Evolutionary conservation across 2,797 vertebrate genomes (phyloP), one percentile per base, ranked within the genome.

Genomic region (Aplochiton taeniatus): DNA sequence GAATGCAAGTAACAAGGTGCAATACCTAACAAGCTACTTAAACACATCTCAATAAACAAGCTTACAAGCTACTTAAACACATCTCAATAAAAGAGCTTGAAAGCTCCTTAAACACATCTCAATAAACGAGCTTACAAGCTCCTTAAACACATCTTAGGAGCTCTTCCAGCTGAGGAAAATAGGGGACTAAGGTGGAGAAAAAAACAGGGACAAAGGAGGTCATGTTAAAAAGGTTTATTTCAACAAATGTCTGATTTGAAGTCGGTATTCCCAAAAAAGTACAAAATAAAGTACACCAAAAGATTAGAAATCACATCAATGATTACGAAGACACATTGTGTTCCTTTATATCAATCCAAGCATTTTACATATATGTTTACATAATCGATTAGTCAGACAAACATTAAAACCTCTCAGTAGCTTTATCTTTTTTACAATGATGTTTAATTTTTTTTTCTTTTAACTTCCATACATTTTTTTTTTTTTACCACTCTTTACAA

Each of bases 181-280:
- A 17, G 41, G 50, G 71, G 49, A 66, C 47, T 63, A 2, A 49
- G 66, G 53, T 69, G 11, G 76, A 78, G 79, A 85, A 88, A 86
- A 66, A 88, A 85, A 77, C 88, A 69, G 81, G 78, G 70, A 78
- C 69, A 73, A 78, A 13, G 66, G 54, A 63, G 72, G 61, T 91
- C 86, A 91, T 94, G 95, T 95, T 95, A 93, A 93, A 87, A 96
- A 94, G 92, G 90, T 94, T 96, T 96, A 96, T 96, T 96, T 97
- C 91, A 93, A 95, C 92, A 93, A 93, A 88, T 91, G 93, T 89
- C 83, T 82, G 90, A 87, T 92, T 92, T 78, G 88, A 86, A 89
- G 89, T 93, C 83, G 60, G 79, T 91, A 90, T 93, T 87, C 91
- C 92, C 94, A 96, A 95, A 94, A 96, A 97, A 95, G 93, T 96